phyloP scores from a whole-genome alignment of 1,140 invertebrate genomes.

The Lordiphosa clarofinis region DNA sequence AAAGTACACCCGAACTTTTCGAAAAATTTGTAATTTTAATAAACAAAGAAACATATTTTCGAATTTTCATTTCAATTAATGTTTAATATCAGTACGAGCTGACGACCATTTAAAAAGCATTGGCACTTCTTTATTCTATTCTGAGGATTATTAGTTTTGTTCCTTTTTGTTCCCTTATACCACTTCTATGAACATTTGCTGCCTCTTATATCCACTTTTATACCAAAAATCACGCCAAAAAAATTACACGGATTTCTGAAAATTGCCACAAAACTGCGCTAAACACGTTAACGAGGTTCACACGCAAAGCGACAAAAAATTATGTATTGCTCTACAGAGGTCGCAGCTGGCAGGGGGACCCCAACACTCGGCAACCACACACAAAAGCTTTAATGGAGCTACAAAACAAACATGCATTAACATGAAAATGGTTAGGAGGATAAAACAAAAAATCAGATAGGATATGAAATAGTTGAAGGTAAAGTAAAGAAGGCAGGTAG shows the following conservation, averaged over 20 bases:
- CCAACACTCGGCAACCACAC: conserved; percentile 9
- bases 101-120: too few species aligned
- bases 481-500: too few species aligned
- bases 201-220: too few species aligned
- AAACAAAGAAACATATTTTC: too few species aligned
- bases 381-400: conserved; percentile 39
- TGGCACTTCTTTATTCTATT: too few species aligned
- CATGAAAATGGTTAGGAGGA: conserved; percentile 13
- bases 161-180: background rate
- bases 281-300: conserved; percentile 61
- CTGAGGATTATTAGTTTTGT: background rate
- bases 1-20: too few species aligned
- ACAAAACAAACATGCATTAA: conserved; percentile 36
- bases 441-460: too few species aligned
- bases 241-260: conserved; percentile 63
- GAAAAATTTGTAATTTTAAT: too few species aligned
- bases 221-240: conserved; percentile 27
- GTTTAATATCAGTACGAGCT: too few species aligned
- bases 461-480: too few species aligned
- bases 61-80: too few species aligned
- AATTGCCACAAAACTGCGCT: conserved; percentile 63
- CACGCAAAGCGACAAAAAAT: conserved; percentile 52
- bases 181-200: background rate
- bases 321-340: conserved; percentile 26
- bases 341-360: background rate